Conservation (phyloP, 2,113 vertebrate genomes). For the Anarrhichthys ocellatus region DNA sequence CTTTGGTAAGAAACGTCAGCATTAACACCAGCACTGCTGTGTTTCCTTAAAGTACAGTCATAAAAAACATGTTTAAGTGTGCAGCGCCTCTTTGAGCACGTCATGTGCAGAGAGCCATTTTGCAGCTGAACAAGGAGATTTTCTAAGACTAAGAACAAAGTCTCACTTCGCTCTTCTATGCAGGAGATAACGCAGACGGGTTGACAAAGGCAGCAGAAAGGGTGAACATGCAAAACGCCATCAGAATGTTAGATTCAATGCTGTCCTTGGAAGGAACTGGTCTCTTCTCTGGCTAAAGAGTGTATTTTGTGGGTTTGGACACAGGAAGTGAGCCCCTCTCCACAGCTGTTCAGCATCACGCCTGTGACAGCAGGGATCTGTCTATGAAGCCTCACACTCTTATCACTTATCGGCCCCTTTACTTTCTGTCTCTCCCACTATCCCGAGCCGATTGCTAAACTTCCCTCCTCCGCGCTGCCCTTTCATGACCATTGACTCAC, state of each 20-base stretch:
- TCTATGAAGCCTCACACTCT: slow-evolving; percentile 45
- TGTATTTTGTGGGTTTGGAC: background rate
- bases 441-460: slow-evolving; percentile 65
- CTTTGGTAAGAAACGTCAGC: background rate
- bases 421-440: slow-evolving; percentile 51
- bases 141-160: background rate
- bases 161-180: slow-evolving; percentile 45
- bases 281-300: slow-evolving; percentile 12
- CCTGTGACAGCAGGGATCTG: slow-evolving; percentile 62
- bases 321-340: slow-evolving; percentile 61
- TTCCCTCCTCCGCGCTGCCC: slow-evolving; percentile 37
- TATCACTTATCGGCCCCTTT: slow-evolving; percentile 60
- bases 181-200: slow-evolving; percentile 21
- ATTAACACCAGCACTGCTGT: background rate
- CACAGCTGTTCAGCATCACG: slow-evolving; percentile 79
- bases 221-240: background rate
- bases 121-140: background rate
- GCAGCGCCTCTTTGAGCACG: background rate
- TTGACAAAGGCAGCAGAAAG: slow-evolving; percentile 33
- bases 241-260: background rate
- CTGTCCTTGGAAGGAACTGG: slow-evolving; percentile 30
- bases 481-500: slow-evolving; percentile 59
- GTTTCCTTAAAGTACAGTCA: background rate
- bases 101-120: background rate
- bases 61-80: background rate